phyloP scores from a whole-genome alignment of 2,797 vertebrate species.

The Petrocephalus schoutedeni region DNA sequence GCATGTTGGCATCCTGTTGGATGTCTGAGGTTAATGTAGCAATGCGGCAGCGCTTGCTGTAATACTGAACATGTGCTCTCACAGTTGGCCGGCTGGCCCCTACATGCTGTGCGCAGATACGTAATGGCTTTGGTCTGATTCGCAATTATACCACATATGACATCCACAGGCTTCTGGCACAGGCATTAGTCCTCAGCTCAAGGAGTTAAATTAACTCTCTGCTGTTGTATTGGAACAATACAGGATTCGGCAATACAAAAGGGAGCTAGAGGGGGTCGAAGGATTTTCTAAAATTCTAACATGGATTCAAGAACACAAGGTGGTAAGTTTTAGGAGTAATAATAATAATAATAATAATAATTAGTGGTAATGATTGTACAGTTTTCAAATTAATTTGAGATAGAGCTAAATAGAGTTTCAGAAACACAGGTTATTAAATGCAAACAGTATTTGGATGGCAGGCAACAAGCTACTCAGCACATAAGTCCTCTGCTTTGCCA shows the following conservation, averaged over 20 bases:
- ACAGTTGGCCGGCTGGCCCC: neutral
- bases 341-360: neutral
- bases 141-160: neutral
- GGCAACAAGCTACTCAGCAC: neutral
- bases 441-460: neutral
- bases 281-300: neutral
- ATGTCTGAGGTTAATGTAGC: neutral
- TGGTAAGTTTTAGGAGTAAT: neutral
- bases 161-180: neutral
- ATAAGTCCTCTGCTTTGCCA: neutral
- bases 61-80: neutral
- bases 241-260: neutral
- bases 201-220: neutral
- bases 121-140: neutral
- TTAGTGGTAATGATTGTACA: too few species aligned
- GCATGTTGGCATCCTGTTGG: neutral
- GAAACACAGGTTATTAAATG: neutral
- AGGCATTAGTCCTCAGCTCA: neutral
- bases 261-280: neutral
- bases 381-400: neutral
- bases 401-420: neutral
- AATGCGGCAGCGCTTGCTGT: neutral
- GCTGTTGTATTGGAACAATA: neutral
- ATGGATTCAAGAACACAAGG: neutral
- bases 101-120: neutral